Percentiles rank a stretch among this genome's conserved stretches.
Evolutionary conservation across 2,797 vertebrate species (phyloP).

Genomic region (Ceryle rudis): DNA sequence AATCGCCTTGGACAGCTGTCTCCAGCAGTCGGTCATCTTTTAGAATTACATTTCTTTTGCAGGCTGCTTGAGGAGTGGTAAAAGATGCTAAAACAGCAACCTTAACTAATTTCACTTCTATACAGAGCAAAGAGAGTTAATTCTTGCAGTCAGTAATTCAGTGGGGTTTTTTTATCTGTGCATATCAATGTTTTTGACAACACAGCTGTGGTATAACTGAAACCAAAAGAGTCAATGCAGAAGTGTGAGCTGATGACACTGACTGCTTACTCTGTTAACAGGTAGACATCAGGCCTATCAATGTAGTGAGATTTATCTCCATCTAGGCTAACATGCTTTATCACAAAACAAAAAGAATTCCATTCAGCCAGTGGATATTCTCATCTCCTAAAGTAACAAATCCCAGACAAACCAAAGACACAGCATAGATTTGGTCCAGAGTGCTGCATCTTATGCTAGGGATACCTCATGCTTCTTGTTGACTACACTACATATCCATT

Average conservation of each 20-base stretch:
- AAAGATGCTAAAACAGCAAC: background rate
- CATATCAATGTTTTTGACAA: background rate
- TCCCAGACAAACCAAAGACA: background rate
- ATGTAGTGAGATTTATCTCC: background rate
- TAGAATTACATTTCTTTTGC: background rate
- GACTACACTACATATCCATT: background rate
- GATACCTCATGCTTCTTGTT: background rate
- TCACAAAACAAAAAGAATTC: background rate
- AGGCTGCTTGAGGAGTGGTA: background rate
- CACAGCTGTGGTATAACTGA: background rate
- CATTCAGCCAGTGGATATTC: background rate
- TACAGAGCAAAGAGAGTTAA: background rate
- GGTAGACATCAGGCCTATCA: background rate
- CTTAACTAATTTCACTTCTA: background rate
- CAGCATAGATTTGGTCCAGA: background rate
- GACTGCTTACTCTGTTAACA: background rate
- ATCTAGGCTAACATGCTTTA: fast-evolving
- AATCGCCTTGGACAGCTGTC: background rate
- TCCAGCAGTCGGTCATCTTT: background rate
- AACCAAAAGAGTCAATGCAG: background rate
- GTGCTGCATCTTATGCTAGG: background rate
- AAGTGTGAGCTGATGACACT: background rate
- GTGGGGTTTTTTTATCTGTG: too few species aligned
- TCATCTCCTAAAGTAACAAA: background rate
- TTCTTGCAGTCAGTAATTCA: background rate